These are phyloP conservation scores for Sebastes steindachneri DNA, from an alignment of 2,797 vertebrate genomes.

Conservation along the genomic window DNA sequence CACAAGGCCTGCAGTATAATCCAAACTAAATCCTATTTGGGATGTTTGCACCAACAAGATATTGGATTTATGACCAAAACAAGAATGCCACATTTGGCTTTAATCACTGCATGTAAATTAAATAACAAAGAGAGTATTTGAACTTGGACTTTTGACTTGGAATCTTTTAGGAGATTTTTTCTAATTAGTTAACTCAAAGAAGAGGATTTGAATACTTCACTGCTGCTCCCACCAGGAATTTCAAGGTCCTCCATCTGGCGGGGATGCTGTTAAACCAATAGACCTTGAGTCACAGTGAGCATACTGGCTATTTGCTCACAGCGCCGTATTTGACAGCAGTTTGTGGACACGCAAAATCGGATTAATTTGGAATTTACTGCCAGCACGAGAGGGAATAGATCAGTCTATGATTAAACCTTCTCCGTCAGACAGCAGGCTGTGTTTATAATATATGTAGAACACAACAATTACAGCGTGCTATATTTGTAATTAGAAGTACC, in stretches of 20 bases:
- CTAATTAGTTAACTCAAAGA: neutral
- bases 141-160: neutral
- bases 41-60: neutral
- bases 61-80: neutral
- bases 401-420: neutral
- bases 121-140: neutral
- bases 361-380: constrained; percentile 22
- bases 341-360: constrained; percentile 20
- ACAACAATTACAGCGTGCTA: constrained; percentile 3
- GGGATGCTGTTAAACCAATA: constrained; percentile 14
- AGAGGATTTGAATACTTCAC: constrained; percentile 14
- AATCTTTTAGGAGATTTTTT: neutral
- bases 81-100: neutral
- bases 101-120: neutral
- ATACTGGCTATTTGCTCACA: constrained; percentile 24
- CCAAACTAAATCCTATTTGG: neutral
- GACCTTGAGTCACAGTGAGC: constrained; percentile 36
- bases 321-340: constrained; percentile 3
- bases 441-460: neutral
- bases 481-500: neutral
- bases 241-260: constrained; percentile 49
- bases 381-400: neutral
- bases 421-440: constrained; percentile 5
- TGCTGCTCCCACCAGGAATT: constrained; percentile 30
- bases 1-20: neutral